Percentiles rank a stretch among this genome's conserved stretches.
These are phyloP conservation scores for Indicator maculatus DNA, from an alignment of 2,113 vertebrate genomes.

Conservation along the genomic window DNA sequence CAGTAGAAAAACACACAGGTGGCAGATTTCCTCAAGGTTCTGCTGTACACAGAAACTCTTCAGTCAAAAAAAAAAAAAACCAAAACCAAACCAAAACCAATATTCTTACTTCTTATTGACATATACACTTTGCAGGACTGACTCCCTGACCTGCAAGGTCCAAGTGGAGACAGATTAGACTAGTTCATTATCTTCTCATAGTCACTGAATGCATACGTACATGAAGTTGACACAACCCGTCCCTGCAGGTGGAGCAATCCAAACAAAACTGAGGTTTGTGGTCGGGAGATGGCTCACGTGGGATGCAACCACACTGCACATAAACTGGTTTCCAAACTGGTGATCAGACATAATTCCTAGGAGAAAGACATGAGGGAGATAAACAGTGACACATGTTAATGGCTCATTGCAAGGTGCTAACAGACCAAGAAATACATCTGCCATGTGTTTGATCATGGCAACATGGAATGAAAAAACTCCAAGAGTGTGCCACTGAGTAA, in stretches of 20 bases:
- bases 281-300: conserved; percentile 95
- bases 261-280: conserved; percentile 95
- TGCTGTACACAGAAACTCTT: not conserved
- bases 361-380: conserved; percentile 1
- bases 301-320: conserved; percentile 97
- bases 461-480: not conserved
- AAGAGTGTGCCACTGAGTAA: not conserved
- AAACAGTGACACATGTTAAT: conserved; percentile 15
- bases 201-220: conserved; percentile 76
- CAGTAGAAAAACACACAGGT: not conserved
- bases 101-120: not conserved
- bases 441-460: not conserved
- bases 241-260: conserved; percentile 96
- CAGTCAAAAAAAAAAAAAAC: not conserved
- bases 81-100: not conserved
- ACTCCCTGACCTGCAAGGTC: not conserved
- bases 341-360: conserved; percentile 93
- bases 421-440: not conserved
- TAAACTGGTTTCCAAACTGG: conserved; percentile 96
- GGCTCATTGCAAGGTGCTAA: not conserved
- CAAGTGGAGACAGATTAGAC: not conserved
- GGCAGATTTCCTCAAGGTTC: not conserved
- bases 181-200: not conserved
- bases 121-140: not conserved
- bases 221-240: conserved; percentile 99